Conservation (phyloP, 1,140 invertebrate genomes). For the Magallana gigas region DNA sequence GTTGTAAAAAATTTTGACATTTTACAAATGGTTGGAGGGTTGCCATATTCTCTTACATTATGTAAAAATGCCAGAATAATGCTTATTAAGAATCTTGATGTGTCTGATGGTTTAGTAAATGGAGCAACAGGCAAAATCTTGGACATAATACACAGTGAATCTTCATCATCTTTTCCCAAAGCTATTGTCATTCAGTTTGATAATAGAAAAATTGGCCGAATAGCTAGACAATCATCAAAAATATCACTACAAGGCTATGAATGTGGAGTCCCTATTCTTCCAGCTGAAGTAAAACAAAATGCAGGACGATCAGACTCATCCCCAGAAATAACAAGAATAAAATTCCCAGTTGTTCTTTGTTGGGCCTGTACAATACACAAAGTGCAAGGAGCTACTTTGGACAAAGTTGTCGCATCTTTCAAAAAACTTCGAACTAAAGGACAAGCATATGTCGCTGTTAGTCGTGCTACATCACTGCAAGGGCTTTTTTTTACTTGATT, state of each 20-base stretch:
- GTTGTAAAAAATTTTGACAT: constrained; percentile 50
- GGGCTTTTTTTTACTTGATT: constrained; percentile 40
- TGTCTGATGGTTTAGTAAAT: constrained; percentile 58
- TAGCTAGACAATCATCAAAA: constrained; percentile 22
- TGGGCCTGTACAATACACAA: constrained; percentile 47
- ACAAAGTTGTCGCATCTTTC: constrained; percentile 28
- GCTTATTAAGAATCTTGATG: constrained; percentile 58
- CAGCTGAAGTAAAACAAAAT: no score
- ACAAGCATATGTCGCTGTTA: constrained; percentile 50
- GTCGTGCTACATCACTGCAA: constrained; percentile 21
- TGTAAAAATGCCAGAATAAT: constrained; percentile 51
- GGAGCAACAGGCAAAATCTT: constrained; percentile 53
- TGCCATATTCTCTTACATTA: neutral
- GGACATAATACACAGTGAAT: constrained; percentile 42
- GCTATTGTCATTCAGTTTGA: constrained; percentile 29
- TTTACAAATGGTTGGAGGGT: constrained; percentile 41
- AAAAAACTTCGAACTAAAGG: constrained; percentile 15
- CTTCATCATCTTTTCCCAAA: no score
- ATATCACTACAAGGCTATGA: neutral
- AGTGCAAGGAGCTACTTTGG: constrained; percentile 43
- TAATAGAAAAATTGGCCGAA: neutral
- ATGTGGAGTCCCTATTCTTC: no score
- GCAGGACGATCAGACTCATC: neutral
- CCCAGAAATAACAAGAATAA: constrained; percentile 11
- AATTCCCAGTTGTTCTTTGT: constrained; percentile 39